Evolutionary conservation across 2,797 vertebrate species (phyloP).

Genomic region (Schizopygopsis malacanthus): DNA sequence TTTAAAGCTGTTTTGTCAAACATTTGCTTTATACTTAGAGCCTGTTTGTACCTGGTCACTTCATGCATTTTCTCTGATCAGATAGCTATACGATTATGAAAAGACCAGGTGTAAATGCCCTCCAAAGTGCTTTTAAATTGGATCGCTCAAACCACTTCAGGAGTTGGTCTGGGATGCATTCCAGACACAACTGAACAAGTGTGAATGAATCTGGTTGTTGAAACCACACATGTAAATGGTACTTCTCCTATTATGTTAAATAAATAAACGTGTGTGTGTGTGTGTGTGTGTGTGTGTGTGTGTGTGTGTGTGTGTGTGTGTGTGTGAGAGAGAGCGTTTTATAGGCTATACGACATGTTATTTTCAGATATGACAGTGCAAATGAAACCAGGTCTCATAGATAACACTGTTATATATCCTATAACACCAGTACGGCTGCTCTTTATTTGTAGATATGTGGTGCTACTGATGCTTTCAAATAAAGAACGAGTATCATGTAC

Average conservation of each 20-base stretch:
- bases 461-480: neutral
- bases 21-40: neutral
- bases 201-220: too few relatives aligned
- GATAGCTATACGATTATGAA: neutral
- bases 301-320: too few relatives aligned
- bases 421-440: neutral
- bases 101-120: neutral
- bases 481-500: neutral
- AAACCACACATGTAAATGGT: too few relatives aligned
- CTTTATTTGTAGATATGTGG: neutral
- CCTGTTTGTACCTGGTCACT: neutral
- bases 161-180: too few relatives aligned
- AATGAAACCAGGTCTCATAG: too few relatives aligned
- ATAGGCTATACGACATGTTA: neutral
- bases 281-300: too few relatives aligned
- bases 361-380: too few relatives aligned
- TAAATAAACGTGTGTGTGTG: too few relatives aligned
- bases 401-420: neutral
- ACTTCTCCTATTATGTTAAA: too few relatives aligned
- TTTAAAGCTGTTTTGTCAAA: neutral
- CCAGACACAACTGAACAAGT: too few relatives aligned
- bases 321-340: too few relatives aligned
- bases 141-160: too few relatives aligned
- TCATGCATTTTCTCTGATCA: neutral
- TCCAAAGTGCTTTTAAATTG: neutral